These are phyloP conservation scores for Meteorus cinctellus DNA, from an alignment of 2,888 invertebrate genomes.

Conservation along the genomic window DNA sequence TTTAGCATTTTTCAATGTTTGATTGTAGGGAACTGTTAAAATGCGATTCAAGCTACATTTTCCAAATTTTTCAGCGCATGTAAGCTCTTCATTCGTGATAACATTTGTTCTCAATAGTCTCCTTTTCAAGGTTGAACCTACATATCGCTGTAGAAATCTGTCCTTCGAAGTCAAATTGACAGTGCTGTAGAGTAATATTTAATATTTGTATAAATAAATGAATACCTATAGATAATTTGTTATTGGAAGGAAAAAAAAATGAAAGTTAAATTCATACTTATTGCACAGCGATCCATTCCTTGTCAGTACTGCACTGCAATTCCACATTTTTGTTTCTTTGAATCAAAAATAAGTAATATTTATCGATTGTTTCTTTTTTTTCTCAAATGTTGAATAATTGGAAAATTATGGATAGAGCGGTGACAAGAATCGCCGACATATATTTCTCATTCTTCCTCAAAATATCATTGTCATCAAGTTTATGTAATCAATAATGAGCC, in stretches of 20 bases:
- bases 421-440: not conserved
- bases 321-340: conserved; percentile 43
- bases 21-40: not conserved
- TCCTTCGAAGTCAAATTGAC: conserved; percentile 20
- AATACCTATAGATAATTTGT: not conserved
- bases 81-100: not conserved
- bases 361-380: not conserved
- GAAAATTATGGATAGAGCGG: too few species aligned
- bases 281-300: conserved; percentile 44
- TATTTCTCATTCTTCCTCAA: not conserved
- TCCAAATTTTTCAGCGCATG: not conserved
- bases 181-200: conserved; percentile 14
- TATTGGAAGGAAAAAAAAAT: conserved; percentile 8
- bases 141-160: conserved; percentile 14
- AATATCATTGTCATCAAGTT: not conserved
- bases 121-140: conserved; percentile 1
- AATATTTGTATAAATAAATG: conserved; percentile 4
- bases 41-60: not conserved
- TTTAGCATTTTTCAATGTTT: not conserved
- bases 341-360: not conserved
- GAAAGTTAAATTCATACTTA: conserved; percentile 35
- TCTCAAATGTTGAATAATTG: not conserved
- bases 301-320: conserved; percentile 46
- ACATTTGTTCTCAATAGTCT: not conserved
- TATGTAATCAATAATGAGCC: not conserved